Percentiles rank a stretch among this genome's conserved stretches.
These are phyloP conservation scores for Psilopsiagon aurifrons DNA, from an alignment of 2,113 vertebrate genomes.

Conservation along the genomic window DNA sequence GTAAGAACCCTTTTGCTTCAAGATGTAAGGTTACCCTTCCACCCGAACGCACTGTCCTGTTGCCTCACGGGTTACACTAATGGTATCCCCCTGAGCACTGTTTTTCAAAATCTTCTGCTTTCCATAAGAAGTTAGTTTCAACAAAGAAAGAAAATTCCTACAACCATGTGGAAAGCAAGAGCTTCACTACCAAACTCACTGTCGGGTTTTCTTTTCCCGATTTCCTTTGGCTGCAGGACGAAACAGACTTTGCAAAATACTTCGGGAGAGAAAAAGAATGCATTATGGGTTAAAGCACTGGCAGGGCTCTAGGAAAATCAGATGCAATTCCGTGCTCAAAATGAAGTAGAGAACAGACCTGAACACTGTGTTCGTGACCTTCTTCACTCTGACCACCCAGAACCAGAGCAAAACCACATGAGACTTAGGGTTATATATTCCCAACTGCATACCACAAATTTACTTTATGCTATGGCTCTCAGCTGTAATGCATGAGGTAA, in stretches of 20 bases:
- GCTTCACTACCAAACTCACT: background rate
- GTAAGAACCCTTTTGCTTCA: background rate
- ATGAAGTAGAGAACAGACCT: background rate
- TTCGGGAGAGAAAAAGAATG: background rate
- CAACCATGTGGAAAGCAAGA: background rate
- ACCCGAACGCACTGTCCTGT: background rate
- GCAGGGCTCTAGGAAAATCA: background rate
- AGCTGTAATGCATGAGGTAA: background rate
- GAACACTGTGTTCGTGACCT: background rate
- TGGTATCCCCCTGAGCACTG: background rate
- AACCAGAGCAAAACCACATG: background rate
- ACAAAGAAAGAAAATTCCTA: background rate
- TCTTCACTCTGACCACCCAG: background rate
- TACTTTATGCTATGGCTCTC: background rate
- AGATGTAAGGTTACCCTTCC: slow-evolving; percentile 5
- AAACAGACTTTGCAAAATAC: background rate
- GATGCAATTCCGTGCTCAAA: background rate
- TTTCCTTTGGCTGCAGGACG: background rate
- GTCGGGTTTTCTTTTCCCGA: background rate
- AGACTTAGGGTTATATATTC: background rate
- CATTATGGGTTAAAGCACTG: background rate
- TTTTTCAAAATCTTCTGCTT: background rate
- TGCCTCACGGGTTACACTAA: background rate
- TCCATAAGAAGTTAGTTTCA: background rate
- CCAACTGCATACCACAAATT: background rate